Percentiles rank a stretch among this genome's conserved stretches.
phyloP scores from a whole-genome alignment of 2,113 vertebrate species.

The Ciconia stormi region DNA sequence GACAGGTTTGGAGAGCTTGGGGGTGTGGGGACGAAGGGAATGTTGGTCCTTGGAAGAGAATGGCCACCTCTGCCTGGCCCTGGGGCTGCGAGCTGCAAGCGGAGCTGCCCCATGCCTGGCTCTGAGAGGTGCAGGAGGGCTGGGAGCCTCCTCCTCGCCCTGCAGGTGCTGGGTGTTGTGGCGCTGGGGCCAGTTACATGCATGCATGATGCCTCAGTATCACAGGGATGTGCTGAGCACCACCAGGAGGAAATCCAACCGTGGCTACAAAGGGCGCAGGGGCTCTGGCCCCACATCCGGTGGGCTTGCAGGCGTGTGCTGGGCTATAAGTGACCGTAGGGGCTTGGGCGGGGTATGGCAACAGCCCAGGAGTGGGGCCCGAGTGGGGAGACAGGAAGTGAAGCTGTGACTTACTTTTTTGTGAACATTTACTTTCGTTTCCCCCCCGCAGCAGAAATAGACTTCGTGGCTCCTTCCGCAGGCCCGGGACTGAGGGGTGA shows the following conservation, averaged over 20 bases:
- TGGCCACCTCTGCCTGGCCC: too few relatives aligned
- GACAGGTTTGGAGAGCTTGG: not conserved
- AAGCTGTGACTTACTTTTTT: too few relatives aligned
- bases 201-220: accelerated
- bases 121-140: not conserved
- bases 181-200: accelerated
- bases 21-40: not conserved
- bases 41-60: not conserved
- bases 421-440: not conserved
- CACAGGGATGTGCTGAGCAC: accelerated
- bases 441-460: accelerated
- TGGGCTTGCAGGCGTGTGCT: accelerated
- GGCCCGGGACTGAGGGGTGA: accelerated
- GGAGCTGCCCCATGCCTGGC: not conserved
- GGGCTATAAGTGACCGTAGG: accelerated
- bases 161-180: accelerated
- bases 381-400: not conserved
- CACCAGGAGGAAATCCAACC: not conserved
- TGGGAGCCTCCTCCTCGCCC: not conserved
- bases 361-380: accelerated
- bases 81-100: not conserved
- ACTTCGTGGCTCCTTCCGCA: accelerated
- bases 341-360: accelerated
- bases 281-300: accelerated
- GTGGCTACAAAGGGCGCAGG: not conserved